Evolutionary conservation across 1,140 invertebrate genomes (phyloP).

Genomic region (Lordiphosa mommai): DNA sequence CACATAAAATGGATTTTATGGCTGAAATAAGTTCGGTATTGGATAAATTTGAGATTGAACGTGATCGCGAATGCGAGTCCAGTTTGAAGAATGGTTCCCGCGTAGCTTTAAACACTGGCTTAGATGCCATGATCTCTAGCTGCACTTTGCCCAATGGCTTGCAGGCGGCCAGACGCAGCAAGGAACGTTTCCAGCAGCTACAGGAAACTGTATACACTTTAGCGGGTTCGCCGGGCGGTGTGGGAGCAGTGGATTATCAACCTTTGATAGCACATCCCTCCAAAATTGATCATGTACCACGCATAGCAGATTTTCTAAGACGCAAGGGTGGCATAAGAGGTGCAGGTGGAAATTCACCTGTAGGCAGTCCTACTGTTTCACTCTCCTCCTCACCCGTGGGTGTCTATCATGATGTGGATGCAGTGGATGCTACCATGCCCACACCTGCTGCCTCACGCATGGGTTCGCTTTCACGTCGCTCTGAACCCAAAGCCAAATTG

Average conservation of each 20-base stretch:
- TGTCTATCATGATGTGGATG: constrained; percentile 70
- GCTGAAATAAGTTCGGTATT: constrained; percentile 91
- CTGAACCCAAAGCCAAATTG: constrained; percentile 64
- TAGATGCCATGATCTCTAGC: constrained; percentile 82
- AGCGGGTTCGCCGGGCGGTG: constrained; percentile 33
- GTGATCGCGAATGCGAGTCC: constrained; percentile 61
- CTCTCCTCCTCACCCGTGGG: constrained; percentile 79
- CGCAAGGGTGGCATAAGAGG: constrained; percentile 70
- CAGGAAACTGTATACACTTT: constrained; percentile 73
- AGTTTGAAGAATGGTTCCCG: constrained; percentile 44
- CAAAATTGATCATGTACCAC: constrained; percentile 72
- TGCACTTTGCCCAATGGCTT: constrained; percentile 82
- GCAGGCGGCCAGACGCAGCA: constrained; percentile 71
- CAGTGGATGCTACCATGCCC: constrained; percentile 63
- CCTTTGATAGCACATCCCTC: constrained; percentile 75
- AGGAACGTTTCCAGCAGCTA: constrained; percentile 70
- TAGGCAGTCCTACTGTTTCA: constrained; percentile 83
- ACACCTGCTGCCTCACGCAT: constrained; percentile 16
- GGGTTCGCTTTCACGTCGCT: constrained; percentile 27
- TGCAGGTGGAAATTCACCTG: constrained; percentile 82
- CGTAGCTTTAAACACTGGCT: constrained; percentile 55
- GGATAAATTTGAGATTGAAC: constrained; percentile 83
- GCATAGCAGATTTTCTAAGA: constrained; percentile 70
- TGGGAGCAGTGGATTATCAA: constrained; percentile 59
- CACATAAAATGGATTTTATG: constrained; percentile 92